These are phyloP conservation scores for Chloropsis hardwickii DNA, from an alignment of 2,113 vertebrate species.

Conservation along the genomic window DNA sequence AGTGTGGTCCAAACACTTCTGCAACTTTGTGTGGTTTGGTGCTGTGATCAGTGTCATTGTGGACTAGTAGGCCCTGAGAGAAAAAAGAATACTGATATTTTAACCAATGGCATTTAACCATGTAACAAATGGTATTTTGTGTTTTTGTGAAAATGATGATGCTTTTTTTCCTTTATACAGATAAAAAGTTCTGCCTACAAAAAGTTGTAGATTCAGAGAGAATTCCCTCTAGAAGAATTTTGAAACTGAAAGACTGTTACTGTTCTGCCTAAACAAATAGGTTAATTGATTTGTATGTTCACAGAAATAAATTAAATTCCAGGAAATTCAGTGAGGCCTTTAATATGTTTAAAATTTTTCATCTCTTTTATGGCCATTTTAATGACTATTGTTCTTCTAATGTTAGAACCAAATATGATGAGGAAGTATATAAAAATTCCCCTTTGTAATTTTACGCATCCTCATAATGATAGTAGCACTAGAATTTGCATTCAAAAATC, in stretches of 20 bases:
- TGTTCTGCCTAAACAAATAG: background rate
- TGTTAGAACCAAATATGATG: background rate
- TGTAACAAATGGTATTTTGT: background rate
- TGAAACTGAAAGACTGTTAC: background rate
- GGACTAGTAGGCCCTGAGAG: background rate
- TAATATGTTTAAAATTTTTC: background rate
- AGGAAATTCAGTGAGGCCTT: background rate
- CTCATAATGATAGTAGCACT: background rate
- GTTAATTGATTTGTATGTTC: background rate
- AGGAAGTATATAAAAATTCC: background rate
- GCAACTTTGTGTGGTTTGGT: background rate
- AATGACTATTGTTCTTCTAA: background rate
- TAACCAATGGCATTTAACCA: background rate
- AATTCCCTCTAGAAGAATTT: background rate
- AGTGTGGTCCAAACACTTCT: background rate
- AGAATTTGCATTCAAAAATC: background rate
- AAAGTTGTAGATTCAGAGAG: background rate
- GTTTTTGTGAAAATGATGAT: background rate
- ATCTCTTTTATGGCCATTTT: background rate
- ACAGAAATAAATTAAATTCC: background rate
- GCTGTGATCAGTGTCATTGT: background rate
- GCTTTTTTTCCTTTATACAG: background rate
- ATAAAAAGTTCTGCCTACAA: background rate
- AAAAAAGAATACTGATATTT: background rate
- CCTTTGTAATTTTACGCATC: background rate